Percentiles rank a stretch among this genome's conserved stretches.
Conservation (phyloP, 2,888 invertebrate genomes). For the Xestia c-nigrum region DNA sequence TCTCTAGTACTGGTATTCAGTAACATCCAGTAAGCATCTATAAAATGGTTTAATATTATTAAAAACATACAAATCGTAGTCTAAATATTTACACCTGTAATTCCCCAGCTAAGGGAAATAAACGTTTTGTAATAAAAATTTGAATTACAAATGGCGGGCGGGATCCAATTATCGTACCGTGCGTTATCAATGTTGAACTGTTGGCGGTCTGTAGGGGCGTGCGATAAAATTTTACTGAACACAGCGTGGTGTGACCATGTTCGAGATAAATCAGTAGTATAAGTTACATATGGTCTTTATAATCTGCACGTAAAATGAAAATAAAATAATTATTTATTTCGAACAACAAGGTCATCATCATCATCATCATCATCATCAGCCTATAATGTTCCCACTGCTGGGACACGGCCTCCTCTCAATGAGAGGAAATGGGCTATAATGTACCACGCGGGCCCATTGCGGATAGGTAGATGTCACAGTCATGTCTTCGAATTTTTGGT, state of each 20-base stretch:
- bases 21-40: too few species aligned
- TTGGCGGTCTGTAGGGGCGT: conserved; percentile 26
- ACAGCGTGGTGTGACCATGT: neutral
- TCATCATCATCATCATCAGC: too few species aligned
- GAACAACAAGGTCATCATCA: too few species aligned
- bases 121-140: conserved; percentile 54
- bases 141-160: conserved; percentile 55
- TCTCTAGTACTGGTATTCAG: neutral
- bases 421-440: too few species aligned
- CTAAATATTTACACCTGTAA: conserved; percentile 30
- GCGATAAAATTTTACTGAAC: conserved; percentile 48
- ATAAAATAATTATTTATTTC: too few species aligned
- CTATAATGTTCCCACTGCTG: too few species aligned
- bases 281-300: too few species aligned
- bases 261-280: neutral
- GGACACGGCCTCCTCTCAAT: too few species aligned
- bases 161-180: conserved; percentile 56
- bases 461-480: too few species aligned
- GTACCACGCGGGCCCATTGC: too few species aligned
- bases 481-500: too few species aligned
- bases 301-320: too few species aligned
- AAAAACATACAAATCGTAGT: conserved; percentile 4
- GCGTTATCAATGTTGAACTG: conserved; percentile 50
- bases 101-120: conserved; percentile 27
- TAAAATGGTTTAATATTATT: neutral